Evolutionary conservation across 1,140 invertebrate genomes (phyloP).

Genomic region (Schlechtendalia chinensis): DNA sequence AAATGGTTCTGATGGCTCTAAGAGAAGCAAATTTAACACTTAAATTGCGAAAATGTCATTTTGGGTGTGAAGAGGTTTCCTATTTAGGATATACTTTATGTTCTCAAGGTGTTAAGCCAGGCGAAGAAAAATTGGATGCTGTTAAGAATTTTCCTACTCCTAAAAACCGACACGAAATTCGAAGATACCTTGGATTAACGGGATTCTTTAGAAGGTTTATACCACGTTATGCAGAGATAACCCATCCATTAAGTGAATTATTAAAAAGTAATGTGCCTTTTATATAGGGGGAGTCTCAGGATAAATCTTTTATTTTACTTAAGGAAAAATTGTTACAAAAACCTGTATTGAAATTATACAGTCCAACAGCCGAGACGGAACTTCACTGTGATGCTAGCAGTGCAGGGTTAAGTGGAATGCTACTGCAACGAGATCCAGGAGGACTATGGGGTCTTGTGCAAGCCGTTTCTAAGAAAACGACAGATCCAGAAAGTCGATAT

Average conservation of each 20-base stretch:
- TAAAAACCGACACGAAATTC: slow-evolving; percentile 9
- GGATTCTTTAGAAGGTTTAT: slow-evolving; percentile 29
- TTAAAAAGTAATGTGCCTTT: background rate
- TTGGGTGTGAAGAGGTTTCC: background rate
- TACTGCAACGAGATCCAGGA: background rate
- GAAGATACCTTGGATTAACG: background rate
- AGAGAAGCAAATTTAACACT: background rate
- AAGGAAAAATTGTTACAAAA: background rate
- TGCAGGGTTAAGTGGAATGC: background rate
- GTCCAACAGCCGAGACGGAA: slow-evolving; percentile 8
- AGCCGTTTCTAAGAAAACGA: slow-evolving; percentile 27
- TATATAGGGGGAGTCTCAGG: background rate
- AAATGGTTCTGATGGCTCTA: background rate
- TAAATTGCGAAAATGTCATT: background rate
- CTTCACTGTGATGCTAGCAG: slow-evolving; percentile 35
- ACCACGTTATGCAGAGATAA: background rate
- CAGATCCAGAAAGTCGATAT: background rate
- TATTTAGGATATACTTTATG: background rate
- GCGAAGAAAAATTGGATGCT: background rate
- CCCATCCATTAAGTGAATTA: background rate
- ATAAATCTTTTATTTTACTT: background rate
- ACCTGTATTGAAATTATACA: slow-evolving; percentile 6
- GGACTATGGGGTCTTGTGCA: background rate
- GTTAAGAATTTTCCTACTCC: slow-evolving; percentile 24
- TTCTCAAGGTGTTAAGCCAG: background rate